phyloP scores from a whole-genome alignment of 1,140 invertebrate species.

The Drosophila sp. region DNA sequence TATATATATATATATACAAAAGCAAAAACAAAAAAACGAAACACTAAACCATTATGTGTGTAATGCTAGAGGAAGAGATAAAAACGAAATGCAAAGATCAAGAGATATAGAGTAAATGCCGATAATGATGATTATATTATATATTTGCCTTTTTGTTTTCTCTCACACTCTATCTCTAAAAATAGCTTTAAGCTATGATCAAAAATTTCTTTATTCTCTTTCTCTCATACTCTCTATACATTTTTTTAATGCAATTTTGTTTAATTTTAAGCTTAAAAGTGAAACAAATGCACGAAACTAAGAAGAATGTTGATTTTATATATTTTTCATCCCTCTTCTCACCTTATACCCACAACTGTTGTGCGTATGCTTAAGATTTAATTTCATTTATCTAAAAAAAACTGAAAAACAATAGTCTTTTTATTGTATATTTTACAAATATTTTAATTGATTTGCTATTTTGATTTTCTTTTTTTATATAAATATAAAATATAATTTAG shows the following conservation, averaged over 20 bases:
- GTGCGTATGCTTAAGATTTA: conserved; percentile 10
- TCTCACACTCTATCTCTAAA: conserved; percentile 41
- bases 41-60: conserved; percentile 36
- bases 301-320: background rate
- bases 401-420: conserved; percentile 27
- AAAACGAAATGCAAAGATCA: background rate
- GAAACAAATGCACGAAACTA: background rate
- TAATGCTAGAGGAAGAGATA: conserved; percentile 18
- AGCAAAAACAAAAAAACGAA: conserved; percentile 30
- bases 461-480: conserved; percentile 29
- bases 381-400: conserved; percentile 10
- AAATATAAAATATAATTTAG: conserved; percentile 48
- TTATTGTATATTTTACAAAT: conserved; percentile 33
- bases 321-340: background rate
- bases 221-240: background rate
- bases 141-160: conserved; percentile 27
- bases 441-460: conserved; percentile 37
- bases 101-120: conserved; percentile 20
- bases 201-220: background rate
- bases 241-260: background rate
- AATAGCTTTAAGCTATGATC: conserved; percentile 69
- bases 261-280: background rate
- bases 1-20: conserved; percentile 61
- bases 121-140: conserved; percentile 30
- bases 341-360: background rate